phyloP scores from a whole-genome alignment of 2,888 invertebrate species.

The Acleris emargana region DNA sequence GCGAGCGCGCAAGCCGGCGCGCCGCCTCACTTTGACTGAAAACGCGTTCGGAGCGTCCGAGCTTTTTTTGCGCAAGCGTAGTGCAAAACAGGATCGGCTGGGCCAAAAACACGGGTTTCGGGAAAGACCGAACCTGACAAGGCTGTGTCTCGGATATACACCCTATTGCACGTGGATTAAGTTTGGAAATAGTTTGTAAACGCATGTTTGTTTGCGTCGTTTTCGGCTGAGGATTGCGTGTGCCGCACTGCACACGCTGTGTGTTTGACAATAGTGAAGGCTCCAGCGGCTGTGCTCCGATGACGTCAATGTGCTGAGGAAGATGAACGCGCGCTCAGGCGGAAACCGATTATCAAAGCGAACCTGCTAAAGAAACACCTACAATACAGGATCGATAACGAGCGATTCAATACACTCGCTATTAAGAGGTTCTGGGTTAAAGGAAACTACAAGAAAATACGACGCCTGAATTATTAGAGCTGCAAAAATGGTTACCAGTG shows the following conservation, averaged over 20 bases:
- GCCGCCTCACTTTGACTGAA: conserved; percentile 79
- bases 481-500: background rate
- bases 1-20: conserved; percentile 83
- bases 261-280: conserved; percentile 79
- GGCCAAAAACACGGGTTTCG: conserved; percentile 50
- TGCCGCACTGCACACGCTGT: conserved; percentile 84
- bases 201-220: conserved; percentile 36
- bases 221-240: conserved; percentile 63
- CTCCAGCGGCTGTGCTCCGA: conserved; percentile 70
- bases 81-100: conserved; percentile 73
- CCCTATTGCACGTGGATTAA: conserved; percentile 36
- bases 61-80: conserved; percentile 73
- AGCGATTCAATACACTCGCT: background rate
- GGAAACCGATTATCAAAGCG: conserved; percentile 51
- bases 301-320: conserved; percentile 73
- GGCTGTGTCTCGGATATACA: conserved; percentile 32
- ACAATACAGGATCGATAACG: conserved; percentile 5
- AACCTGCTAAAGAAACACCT: conserved; percentile 28
- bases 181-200: conserved; percentile 33
- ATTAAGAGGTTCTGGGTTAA: background rate
- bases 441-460: background rate
- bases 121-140: conserved; percentile 49
- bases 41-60: conserved; percentile 54
- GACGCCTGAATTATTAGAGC: background rate
- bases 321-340: conserved; percentile 54